These are phyloP conservation scores for Scortum barcoo DNA, from an alignment of 2,113 vertebrate genomes.

Conservation along the genomic window DNA sequence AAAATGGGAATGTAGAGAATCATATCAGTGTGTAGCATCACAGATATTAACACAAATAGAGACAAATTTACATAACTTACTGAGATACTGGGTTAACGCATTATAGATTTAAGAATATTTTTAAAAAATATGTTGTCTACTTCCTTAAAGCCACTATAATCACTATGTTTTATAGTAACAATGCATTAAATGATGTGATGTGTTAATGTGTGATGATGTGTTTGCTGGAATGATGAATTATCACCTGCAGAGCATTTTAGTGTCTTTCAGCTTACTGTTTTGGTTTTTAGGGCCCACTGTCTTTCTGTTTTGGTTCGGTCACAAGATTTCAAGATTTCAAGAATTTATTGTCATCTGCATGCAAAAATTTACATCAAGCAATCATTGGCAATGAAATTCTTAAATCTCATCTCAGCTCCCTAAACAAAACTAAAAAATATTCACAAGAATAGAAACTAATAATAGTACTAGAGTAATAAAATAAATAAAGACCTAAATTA, in stretches of 20 bases:
- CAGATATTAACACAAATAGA: background rate
- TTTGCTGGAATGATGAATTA: background rate
- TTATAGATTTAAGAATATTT: background rate
- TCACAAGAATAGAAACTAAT: too few species aligned
- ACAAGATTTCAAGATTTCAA: too few species aligned
- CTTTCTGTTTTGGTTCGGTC: background rate
- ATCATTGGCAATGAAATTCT: too few species aligned
- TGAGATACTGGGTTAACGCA: background rate
- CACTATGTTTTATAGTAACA: background rate
- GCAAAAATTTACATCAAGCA: too few species aligned
- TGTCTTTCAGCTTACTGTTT: background rate
- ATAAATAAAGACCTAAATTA: too few species aligned
- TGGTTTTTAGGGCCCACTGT: background rate
- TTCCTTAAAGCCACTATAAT: background rate
- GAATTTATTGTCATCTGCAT: too few species aligned
- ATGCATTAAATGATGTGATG: background rate
- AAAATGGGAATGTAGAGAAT: conserved; percentile 4
- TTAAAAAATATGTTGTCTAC: background rate
- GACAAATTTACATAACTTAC: background rate
- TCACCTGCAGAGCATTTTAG: background rate
- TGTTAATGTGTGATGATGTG: background rate
- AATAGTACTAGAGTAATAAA: too few species aligned
- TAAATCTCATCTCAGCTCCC: too few species aligned
- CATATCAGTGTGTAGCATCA: background rate
- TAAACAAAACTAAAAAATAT: too few species aligned